Evolutionary conservation across 2,888 invertebrate species (phyloP).

Genomic region (Fabriciana adippe): DNA sequence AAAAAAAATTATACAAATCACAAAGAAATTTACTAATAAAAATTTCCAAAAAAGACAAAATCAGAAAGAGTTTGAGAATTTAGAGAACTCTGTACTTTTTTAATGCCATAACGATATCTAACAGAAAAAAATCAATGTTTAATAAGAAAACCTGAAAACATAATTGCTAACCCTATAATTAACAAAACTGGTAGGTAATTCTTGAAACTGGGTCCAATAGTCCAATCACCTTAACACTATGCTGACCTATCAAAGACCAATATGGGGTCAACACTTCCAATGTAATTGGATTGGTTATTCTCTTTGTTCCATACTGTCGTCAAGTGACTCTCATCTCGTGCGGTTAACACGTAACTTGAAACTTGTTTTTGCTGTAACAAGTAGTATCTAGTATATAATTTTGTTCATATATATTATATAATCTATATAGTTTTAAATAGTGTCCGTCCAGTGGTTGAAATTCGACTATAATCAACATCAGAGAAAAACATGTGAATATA

Average conservation of each 20-base stretch:
- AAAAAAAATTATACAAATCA: no score
- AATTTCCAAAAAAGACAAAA: no score
- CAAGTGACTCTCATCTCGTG: conserved; percentile 18
- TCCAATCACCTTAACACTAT: conserved; percentile 36
- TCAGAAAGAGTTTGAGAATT: no score
- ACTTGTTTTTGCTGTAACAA: conserved; percentile 4
- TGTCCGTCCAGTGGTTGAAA: no score
- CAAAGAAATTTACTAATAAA: no score
- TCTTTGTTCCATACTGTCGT: conserved; percentile 38
- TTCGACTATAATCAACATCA: no score
- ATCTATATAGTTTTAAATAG: no score
- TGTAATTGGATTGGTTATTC: conserved; percentile 42
- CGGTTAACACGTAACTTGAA: conserved; percentile 22
- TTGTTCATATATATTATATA: no score
- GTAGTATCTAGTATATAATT: background rate
- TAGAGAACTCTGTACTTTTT: no score
- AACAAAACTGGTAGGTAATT: conserved; percentile 20
- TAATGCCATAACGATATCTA: no score
- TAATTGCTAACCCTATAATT: conserved; percentile 8
- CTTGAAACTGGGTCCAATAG: conserved; percentile 21
- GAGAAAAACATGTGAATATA: no score
- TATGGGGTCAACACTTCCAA: conserved; percentile 39
- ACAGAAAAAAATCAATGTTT: no score
- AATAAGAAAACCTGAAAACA: background rate
- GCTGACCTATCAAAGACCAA: conserved; percentile 39